Conservation (phyloP, 2,888 invertebrate genomes). For the Eutolmus rufibarbis region DNA sequence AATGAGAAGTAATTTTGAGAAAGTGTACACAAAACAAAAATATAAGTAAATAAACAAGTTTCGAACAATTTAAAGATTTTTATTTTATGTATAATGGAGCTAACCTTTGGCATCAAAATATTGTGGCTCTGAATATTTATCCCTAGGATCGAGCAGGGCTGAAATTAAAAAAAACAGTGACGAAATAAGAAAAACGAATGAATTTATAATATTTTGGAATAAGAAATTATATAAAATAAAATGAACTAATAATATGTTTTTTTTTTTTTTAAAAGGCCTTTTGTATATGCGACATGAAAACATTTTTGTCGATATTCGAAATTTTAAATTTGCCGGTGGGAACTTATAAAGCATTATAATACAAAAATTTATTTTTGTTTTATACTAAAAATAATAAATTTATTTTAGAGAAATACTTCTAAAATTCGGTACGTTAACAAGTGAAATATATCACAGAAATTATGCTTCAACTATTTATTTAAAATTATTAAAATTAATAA, state of each 20-base stretch:
- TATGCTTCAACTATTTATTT: neutral
- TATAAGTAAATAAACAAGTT: neutral
- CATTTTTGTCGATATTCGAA: too few relatives aligned
- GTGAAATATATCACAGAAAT: neutral
- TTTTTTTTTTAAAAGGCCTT: too few relatives aligned
- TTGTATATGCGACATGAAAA: too few relatives aligned
- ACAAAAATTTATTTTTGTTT: too few relatives aligned
- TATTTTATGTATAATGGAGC: slow-evolving; percentile 42
- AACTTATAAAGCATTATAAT: too few relatives aligned
- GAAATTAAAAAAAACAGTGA: slow-evolving; percentile 51
- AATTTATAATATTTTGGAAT: slow-evolving; percentile 10
- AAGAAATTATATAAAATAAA: neutral
- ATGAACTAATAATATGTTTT: too few relatives aligned
- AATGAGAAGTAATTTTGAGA: neutral
- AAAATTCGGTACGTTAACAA: neutral
- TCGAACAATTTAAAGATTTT: neutral
- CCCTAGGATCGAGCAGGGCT: slow-evolving; percentile 57
- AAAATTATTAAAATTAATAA: neutral
- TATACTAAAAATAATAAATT: too few relatives aligned
- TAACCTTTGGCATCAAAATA: slow-evolving; percentile 59
- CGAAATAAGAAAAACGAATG: slow-evolving; percentile 35
- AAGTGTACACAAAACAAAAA: neutral
- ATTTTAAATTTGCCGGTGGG: too few relatives aligned
- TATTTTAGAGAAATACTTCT: too few relatives aligned
- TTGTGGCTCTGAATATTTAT: slow-evolving; percentile 56